These are phyloP conservation scores for Drosophila yakuba DNA, from an alignment of 1,140 invertebrate genomes.

Conservation along the genomic window DNA sequence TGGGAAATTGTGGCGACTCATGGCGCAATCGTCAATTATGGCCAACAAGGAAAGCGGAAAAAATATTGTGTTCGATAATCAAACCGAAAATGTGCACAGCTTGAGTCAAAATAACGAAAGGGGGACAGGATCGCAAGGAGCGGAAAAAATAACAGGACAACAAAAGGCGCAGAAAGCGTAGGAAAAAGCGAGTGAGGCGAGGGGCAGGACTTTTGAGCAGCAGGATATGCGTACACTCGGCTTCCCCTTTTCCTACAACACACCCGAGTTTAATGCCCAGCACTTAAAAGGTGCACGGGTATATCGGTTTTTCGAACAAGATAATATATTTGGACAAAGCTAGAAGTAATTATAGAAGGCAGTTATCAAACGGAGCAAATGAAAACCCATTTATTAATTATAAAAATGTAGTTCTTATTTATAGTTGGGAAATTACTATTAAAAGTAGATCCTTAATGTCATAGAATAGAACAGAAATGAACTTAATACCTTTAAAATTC, in stretches of 20 bases:
- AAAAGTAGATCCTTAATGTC: no score
- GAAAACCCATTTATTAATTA: no score
- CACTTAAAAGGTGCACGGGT: background rate
- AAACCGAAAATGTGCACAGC: conserved; percentile 82
- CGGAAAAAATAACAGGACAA: conserved; percentile 35
- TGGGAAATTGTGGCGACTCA: conserved; percentile 73
- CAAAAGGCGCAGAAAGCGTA: conserved; percentile 62
- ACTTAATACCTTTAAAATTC: no score
- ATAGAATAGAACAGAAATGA: no score
- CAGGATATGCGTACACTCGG: conserved; percentile 78
- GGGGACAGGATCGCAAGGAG: conserved; percentile 8
- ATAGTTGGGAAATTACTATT: no score
- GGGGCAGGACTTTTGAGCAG: conserved; percentile 72
- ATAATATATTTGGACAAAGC: background rate
- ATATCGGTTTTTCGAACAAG: background rate
- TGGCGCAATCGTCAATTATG: conserved; percentile 82
- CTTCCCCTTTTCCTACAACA: conserved; percentile 17
- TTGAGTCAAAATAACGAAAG: conserved; percentile 73
- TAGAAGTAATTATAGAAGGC: no score
- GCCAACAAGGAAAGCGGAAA: conserved; percentile 77
- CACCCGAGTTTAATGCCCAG: background rate
- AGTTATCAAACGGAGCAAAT: no score
- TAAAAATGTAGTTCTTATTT: no score
- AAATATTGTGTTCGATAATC: conserved; percentile 83
- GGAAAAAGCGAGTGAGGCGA: conserved; percentile 38